phyloP scores from a whole-genome alignment of 2,888 invertebrate genomes.

The Campopleginae sp. region DNA sequence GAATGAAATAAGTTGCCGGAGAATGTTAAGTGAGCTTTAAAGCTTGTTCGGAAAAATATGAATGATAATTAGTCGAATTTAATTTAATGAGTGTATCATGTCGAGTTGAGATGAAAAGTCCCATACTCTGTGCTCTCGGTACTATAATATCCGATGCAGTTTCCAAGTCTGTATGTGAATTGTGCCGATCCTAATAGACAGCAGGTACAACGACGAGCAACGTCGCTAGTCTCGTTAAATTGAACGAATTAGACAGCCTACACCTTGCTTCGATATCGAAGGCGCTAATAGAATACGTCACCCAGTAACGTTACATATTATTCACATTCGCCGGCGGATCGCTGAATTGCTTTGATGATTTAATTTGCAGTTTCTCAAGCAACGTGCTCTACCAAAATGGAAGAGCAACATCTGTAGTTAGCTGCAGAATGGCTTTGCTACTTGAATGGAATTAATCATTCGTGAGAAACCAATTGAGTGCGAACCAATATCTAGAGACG shows the following conservation, averaged over 20 bases:
- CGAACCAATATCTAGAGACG: background rate
- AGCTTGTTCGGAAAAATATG: background rate
- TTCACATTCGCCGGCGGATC: slow-evolving; percentile 22
- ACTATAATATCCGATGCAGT: background rate
- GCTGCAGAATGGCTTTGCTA: background rate
- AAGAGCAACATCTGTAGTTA: background rate
- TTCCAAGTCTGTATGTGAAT: slow-evolving; percentile 24
- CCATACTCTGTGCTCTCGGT: background rate
- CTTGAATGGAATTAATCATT: slow-evolving; percentile 21
- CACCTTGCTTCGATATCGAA: slow-evolving; percentile 54
- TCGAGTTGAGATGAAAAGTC: background rate
- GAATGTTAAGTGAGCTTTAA: background rate
- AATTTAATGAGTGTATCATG: background rate
- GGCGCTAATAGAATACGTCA: slow-evolving; percentile 41
- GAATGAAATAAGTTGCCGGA: background rate
- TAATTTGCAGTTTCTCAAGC: slow-evolving; percentile 28
- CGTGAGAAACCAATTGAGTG: background rate
- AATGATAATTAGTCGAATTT: background rate
- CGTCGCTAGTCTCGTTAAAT: slow-evolving; percentile 31
- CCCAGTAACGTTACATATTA: slow-evolving; percentile 21
- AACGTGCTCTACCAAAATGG: slow-evolving; percentile 21
- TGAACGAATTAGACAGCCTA: slow-evolving; percentile 50
- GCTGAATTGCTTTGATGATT: slow-evolving; percentile 4
- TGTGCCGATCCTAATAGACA: slow-evolving; percentile 19
- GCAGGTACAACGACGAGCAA: background rate